phyloP scores from a whole-genome alignment of 1,140 invertebrate species.

The Drosophila parvula region DNA sequence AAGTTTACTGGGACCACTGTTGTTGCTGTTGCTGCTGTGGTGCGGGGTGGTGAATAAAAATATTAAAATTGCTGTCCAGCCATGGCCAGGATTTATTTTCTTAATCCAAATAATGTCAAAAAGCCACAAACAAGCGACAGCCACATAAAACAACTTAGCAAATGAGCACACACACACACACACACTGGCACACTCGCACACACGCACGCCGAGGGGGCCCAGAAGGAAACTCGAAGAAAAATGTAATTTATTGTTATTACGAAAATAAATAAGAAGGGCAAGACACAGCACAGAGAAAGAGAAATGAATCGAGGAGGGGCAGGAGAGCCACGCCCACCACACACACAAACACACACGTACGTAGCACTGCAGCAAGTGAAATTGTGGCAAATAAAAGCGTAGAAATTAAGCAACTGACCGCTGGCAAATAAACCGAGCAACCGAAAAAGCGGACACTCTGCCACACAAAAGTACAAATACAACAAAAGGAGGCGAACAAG shows the following conservation, averaged over 20 bases:
- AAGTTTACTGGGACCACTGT: conserved; percentile 12
- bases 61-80: conserved; percentile 71
- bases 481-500: conserved; percentile 7
- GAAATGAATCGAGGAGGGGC: conserved; percentile 39
- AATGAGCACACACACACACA: conserved; percentile 70
- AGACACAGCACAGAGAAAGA: conserved; percentile 21
- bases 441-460: conserved; percentile 15
- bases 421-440: conserved; percentile 66
- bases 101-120: conserved; percentile 82
- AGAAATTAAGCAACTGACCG: conserved; percentile 81
- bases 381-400: conserved; percentile 76
- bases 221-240: conserved; percentile 64
- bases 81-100: conserved; percentile 68
- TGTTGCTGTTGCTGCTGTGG: too few species aligned
- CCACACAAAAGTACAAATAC: conserved; percentile 16
- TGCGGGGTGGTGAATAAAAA: conserved; percentile 25
- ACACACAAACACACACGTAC: conserved; percentile 5
- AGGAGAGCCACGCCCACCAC: conserved; percentile 41
- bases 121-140: conserved; percentile 81
- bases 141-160: conserved; percentile 78
- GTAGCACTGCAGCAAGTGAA: conserved; percentile 55
- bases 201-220: conserved; percentile 17
- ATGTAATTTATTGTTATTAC: conserved; percentile 82
- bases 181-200: conserved; percentile 37
- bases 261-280: conserved; percentile 78